Evolutionary conservation across 2,797 vertebrate genomes (phyloP).

Genomic region (Pogonophryne albipinna): DNA sequence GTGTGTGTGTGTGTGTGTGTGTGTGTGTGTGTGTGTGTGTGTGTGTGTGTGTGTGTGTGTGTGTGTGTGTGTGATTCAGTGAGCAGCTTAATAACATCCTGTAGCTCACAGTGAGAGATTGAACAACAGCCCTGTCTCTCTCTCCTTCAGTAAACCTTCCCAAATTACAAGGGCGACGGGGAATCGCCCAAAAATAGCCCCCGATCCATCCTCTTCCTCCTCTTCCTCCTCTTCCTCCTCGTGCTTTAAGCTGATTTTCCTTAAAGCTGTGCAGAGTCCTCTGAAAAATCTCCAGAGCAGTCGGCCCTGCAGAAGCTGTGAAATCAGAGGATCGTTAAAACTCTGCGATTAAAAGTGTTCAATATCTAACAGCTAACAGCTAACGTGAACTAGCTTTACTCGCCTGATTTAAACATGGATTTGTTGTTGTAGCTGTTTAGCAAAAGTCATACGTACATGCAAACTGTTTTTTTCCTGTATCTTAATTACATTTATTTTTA

Average conservation of each 20-base stretch:
- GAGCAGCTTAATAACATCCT: constrained; percentile 64
- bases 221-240: background rate
- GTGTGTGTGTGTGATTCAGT: background rate
- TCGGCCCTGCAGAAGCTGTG: background rate
- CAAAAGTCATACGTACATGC: no score
- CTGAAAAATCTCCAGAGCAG: constrained; percentile 13
- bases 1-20: no score
- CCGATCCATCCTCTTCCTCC: constrained; percentile 30
- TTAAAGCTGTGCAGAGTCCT: constrained; percentile 4
- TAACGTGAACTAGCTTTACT: no score
- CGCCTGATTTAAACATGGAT: no score
- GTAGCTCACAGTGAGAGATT: constrained; percentile 55
- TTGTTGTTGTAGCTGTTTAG: no score
- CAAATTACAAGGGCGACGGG: constrained; percentile 68
- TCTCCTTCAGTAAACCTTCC: constrained; percentile 50
- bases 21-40: no score
- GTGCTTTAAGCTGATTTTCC: constrained; percentile 43
- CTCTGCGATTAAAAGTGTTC: no score
- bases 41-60: background rate
- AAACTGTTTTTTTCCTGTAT: no score
- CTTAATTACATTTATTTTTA: no score
- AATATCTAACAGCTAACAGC: no score
- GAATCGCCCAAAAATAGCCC: constrained; percentile 68
- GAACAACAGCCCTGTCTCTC: constrained; percentile 46
- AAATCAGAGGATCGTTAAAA: no score